Evolutionary conservation across 2,888 invertebrate species (phyloP).

Genomic region (Hypercompe scribonia): DNA sequence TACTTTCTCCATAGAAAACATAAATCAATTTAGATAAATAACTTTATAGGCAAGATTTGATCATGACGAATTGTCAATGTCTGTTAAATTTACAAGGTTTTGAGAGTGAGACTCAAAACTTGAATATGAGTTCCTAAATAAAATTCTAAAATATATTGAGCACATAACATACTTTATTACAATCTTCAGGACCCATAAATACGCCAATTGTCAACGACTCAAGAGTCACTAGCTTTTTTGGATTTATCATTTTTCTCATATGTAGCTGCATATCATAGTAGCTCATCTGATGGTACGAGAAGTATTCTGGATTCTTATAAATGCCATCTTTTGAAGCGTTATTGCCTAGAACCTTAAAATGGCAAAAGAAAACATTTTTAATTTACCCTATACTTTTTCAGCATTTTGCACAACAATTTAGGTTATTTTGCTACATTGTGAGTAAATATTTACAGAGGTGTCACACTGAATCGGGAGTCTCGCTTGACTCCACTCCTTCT

Average conservation of each 20-base stretch:
- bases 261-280: constrained; percentile 12
- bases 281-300: constrained; percentile 15
- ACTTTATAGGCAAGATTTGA: not conserved
- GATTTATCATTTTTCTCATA: constrained; percentile 10
- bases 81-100: not conserved
- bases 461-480: no score
- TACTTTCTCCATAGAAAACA: not conserved
- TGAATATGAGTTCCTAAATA: not conserved
- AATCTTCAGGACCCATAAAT: not conserved
- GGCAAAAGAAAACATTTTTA: not conserved
- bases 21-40: not conserved
- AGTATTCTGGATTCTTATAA: constrained; percentile 18
- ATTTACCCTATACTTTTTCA: not conserved
- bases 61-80: not conserved
- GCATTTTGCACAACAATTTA: no score
- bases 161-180: not conserved
- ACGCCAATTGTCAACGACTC: not conserved
- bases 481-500: no score
- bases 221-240: not conserved
- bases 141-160: not conserved
- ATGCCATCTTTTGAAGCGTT: not conserved
- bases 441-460: not conserved
- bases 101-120: not conserved
- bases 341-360: not conserved
- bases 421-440: no score